Conservation (phyloP, 2,113 vertebrate genomes). For the Pelusios castaneus region DNA sequence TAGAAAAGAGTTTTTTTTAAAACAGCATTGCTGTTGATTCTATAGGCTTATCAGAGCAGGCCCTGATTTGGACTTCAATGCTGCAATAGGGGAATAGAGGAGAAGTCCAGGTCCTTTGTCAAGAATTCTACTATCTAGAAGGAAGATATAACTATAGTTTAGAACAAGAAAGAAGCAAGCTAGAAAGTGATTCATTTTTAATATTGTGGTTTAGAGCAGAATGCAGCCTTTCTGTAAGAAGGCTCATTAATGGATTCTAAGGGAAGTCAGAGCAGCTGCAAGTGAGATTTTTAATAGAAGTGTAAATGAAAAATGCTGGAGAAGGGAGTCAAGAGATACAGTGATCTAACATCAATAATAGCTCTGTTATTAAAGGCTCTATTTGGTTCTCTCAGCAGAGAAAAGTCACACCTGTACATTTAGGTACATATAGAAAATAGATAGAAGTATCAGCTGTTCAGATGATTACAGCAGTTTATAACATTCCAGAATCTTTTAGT, state of each 20-base stretch:
- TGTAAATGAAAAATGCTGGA: neutral
- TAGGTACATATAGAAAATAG: neutral
- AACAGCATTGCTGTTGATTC: neutral
- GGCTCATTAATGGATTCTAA: neutral
- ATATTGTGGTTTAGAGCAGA: slow-evolving; percentile 27
- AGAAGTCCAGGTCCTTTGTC: neutral
- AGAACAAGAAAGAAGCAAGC: neutral
- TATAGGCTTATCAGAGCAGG: neutral
- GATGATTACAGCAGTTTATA: slow-evolving; percentile 23
- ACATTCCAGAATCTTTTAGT: slow-evolving; percentile 5
- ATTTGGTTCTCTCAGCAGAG: slow-evolving; percentile 25
- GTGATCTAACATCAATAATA: neutral
- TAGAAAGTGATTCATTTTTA: slow-evolving; percentile 33
- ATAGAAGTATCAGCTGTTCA: neutral
- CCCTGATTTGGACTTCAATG: neutral
- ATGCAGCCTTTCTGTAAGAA: slow-evolving; percentile 5
- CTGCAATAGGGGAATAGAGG: neutral
- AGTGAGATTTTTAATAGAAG: neutral
- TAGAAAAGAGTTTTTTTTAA: neutral
- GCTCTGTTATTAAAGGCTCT: neutral
- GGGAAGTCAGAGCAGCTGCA: neutral
- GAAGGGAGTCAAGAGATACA: slow-evolving; percentile 23
- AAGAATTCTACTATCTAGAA: neutral
- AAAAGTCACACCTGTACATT: neutral
- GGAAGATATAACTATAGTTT: slow-evolving; percentile 1